Evolutionary conservation across 23 tunicate species (phyloP), one percentile per base, ranked within the genome.

Genomic region (Styela plicata): DNA sequence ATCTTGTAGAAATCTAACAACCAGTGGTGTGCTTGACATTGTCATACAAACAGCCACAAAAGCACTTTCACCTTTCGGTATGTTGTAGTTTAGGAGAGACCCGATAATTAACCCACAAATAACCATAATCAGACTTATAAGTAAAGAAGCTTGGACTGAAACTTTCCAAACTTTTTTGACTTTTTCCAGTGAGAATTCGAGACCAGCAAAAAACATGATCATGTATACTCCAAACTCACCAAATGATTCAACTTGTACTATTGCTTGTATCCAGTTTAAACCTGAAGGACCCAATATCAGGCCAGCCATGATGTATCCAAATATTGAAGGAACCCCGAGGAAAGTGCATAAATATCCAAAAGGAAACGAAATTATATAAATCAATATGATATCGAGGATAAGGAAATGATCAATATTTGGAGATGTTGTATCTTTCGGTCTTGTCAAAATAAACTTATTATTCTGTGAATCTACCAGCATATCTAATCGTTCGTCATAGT

Each of bases 151-250:
- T 33, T 92, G 91, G 7, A 92, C 66, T 25, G 97, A 92, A 26
- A 84, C 86, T 62, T 84, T 80, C 97, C 97, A 92, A 36, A 92
- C 92, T 28, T 92, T 92, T 7, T 83, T 44, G 19, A 92, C 74
- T 62, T 62, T 74, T 24, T 84, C 97, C 25, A 84, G 10, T 33
- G 97, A 92, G 84, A 92, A 92, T 63, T 92, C 97, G 80, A 92
- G 29, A 2, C 97, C 97, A 74, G 97, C 85, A 61, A 87, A 84
- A 80, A 92, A 92, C 97, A 92, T 87, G 77, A 92, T 92, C 86
- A 92, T 74, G 74, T 83, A 92, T 0, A 92, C 97, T 17, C 97
- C 97, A 52, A 92, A 63, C 70, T 92, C 97, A 0, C 97, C 97
- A 52, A 92, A 70, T 0, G 97, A 73, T 68, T 92, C 97, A 33